These are phyloP conservation scores for Myotis pilosus DNA, from an alignment of 2,797 vertebrate genomes.

Conservation along the genomic window DNA sequence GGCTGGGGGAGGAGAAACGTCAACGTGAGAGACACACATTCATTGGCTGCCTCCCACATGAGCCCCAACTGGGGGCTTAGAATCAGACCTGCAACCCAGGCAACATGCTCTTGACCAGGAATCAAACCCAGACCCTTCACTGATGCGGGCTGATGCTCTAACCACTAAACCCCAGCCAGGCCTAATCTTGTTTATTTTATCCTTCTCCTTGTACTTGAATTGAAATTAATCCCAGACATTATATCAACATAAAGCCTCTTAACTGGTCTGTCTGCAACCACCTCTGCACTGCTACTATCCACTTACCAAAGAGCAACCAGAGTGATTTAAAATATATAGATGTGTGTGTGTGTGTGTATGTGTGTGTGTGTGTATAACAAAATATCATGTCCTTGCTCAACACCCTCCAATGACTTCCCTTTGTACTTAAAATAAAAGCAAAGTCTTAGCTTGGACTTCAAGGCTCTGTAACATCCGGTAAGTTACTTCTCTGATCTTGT, in stretches of 20 bases:
- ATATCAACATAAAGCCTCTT: constrained; percentile 6
- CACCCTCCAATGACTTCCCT: neutral
- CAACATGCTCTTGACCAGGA: neutral
- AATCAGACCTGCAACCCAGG: neutral
- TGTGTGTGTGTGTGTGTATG: too few relatives aligned
- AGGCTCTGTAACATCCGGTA: neutral
- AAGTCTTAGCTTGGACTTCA: neutral
- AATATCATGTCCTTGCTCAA: neutral
- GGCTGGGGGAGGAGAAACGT: neutral
- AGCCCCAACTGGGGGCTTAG: neutral
- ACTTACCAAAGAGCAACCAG: constrained; percentile 7
- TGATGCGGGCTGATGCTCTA: neutral
- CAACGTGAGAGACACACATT: neutral
- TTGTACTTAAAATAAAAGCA: constrained; percentile 35
- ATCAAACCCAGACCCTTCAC: neutral
- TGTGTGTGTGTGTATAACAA: neutral
- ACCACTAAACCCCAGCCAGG: neutral
- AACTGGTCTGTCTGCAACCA: constrained; percentile 23
- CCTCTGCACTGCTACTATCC: neutral
- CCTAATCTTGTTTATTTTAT: constrained; percentile 1
- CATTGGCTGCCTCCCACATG: neutral
- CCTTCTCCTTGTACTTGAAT: neutral
- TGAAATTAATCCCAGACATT: constrained; percentile 53
- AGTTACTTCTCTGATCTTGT: neutral
- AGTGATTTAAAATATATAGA: constrained; percentile 17